Base-by-base conservation (phyloP, 1,140 invertebrate genomes). In the Drosophila simulans region DNA sequence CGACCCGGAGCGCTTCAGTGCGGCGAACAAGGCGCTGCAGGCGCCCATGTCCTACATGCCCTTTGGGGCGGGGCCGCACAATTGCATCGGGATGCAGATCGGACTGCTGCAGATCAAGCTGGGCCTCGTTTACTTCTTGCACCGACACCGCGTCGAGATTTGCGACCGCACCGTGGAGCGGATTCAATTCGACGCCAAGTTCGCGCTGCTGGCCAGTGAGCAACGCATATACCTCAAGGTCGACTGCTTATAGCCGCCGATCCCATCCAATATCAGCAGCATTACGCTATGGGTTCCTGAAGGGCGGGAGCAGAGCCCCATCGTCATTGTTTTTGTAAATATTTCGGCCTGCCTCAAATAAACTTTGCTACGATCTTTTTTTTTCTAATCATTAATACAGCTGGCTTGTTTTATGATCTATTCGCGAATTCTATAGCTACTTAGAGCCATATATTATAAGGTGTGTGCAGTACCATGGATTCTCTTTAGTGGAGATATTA, bases 31-130 rank as follows among this genome's bases (percentile, higher is more conserved):
- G 42, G 43, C 73, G 0, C 63, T 49, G 15, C 91, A 91, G 8
- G 70, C 60, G 5, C 90, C 84, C 31, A 91, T 90, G 84, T 82
- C 91, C n/a, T 92, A 94, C 83, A 75, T 96, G 49, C 95, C 95
- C 1, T 96, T 96, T 71, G 95, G 95, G 2, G 94, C 94, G 4
- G 95, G 95, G 4, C 93, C 94, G 1, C 92, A 94, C 59, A 94
- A 94, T 59, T 95, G 95, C 72, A 94, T 95, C 62, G 95, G 94
- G 37, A 92, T 93, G 72, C 88, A 93, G 22, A 93, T 95, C 66
- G 94, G 93, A 1, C 66, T 93, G 48, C 66, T 94, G 60, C 92
- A 94, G 71, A 85, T 93, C 0, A 94, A 94, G 71, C 77, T 93
- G 20, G 92, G 93, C 31, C 73, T 93, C 5, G 91, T 92, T 43